Conservation (phyloP, 2,797 vertebrate genomes). For the Fistularia tabacaria region DNA sequence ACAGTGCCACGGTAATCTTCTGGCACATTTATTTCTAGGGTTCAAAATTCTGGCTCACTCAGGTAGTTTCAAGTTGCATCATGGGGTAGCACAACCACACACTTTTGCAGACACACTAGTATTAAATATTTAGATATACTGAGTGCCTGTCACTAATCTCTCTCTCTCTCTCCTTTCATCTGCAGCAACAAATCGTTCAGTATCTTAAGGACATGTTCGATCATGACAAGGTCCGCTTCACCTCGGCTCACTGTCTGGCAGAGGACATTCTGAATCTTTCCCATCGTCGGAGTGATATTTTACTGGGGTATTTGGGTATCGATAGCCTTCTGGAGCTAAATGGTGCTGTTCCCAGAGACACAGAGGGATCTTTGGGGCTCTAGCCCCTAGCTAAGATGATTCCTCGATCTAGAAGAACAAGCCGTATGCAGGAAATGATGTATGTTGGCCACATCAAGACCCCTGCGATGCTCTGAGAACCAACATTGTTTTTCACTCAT, state of each 20-base stretch:
- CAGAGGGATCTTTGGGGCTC: conserved; percentile 24
- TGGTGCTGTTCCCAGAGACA: conserved; percentile 68
- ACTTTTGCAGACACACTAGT: neutral
- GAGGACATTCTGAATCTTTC: conserved; percentile 95
- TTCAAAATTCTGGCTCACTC: no score
- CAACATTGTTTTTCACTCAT: conserved; percentile 25
- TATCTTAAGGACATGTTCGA: conserved; percentile 99
- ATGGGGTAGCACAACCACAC: neutral
- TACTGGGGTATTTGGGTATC: conserved; percentile 87
- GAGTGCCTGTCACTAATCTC: neutral
- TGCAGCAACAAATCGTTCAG: conserved; percentile 94
- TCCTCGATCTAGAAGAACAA: neutral
- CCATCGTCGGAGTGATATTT: conserved; percentile 91
- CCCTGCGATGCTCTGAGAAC: conserved; percentile 25
- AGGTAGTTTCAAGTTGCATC: neutral
- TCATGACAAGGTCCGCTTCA: conserved; percentile 95
- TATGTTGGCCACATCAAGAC: neutral
- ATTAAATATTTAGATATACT: neutral
- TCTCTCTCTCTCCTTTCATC: conserved; percentile 13
- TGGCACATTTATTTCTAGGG: no score
- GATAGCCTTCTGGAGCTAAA: conserved; percentile 79
- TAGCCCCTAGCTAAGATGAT: conserved; percentile 21
- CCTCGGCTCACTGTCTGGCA: conserved; percentile 79
- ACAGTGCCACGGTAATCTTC: no score
- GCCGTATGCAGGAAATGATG: neutral